These are phyloP conservation scores for Tychaedon coryphoeus DNA, from an alignment of 2,113 vertebrate genomes.

Conservation along the genomic window DNA sequence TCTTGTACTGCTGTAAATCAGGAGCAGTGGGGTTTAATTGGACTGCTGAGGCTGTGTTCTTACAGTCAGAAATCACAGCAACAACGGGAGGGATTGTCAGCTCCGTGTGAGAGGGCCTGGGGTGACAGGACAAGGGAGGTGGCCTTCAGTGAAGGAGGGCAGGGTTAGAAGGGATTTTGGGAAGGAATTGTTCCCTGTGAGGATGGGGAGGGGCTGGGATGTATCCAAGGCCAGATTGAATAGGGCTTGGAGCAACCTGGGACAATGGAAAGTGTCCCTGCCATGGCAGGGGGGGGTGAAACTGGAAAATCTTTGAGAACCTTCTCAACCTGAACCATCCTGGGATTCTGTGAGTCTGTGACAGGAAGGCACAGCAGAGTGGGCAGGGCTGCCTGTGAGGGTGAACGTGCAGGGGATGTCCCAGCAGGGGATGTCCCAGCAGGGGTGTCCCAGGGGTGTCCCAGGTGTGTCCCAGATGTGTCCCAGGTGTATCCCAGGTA, in stretches of 20 bases:
- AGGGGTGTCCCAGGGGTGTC: no score
- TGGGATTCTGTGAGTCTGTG: not conserved
- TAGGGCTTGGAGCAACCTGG: rapidly evolving
- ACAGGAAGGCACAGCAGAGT: not conserved
- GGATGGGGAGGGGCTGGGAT: not conserved
- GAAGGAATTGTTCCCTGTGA: not conserved
- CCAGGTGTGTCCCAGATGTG: no score
- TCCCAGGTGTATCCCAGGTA: not conserved
- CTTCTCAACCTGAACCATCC: not conserved
- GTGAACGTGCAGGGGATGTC: no score
- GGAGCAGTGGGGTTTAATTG: not conserved
- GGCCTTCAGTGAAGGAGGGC: not conserved
- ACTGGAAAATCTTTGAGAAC: not conserved
- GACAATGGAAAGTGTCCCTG: not conserved
- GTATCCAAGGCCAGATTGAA: not conserved
- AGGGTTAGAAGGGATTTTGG: rapidly evolving
- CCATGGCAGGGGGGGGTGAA: not conserved
- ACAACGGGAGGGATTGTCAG: rapidly evolving
- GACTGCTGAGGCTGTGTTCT: not conserved
- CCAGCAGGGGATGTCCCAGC: no score
- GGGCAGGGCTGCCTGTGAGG: not conserved
- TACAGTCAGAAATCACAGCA: not conserved
- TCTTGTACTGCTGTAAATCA: not conserved
- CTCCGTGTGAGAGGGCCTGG: rapidly evolving
- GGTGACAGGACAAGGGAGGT: no score